These are phyloP conservation scores for Tubulanus polymorphus DNA, from an alignment of 2,888 invertebrate species.

Conservation along the genomic window DNA sequence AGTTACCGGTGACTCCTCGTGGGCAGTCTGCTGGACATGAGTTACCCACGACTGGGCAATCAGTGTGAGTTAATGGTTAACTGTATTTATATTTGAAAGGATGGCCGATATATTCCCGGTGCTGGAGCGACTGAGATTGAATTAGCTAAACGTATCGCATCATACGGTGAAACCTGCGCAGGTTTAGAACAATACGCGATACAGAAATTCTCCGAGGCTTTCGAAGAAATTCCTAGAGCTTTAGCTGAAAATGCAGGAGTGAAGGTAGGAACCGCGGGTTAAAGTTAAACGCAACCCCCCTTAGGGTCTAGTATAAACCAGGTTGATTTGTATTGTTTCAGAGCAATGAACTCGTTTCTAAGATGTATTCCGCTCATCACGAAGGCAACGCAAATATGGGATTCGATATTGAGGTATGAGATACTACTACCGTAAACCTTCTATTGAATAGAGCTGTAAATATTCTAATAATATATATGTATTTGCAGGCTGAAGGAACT, in stretches of 20 bases:
- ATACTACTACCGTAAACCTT: slow-evolving; percentile 1
- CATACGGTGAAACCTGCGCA: slow-evolving; percentile 85
- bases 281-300: too few species aligned
- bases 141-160: slow-evolving; percentile 78
- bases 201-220: slow-evolving; percentile 77
- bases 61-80: too few species aligned
- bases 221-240: slow-evolving; percentile 86
- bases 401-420: slow-evolving; percentile 74
- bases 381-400: slow-evolving; percentile 78
- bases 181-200: slow-evolving; percentile 97
- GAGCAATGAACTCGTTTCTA: slow-evolving; percentile 73
- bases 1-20: too few species aligned
- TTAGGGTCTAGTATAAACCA: too few species aligned
- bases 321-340: slow-evolving; percentile 10
- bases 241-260: slow-evolving; percentile 93
- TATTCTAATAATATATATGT: neutral
- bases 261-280: slow-evolving; percentile 55
- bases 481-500: slow-evolving; percentile 60
- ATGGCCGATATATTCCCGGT: slow-evolving; percentile 74
- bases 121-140: slow-evolving; percentile 95
- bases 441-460: neutral
- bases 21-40: too few species aligned
- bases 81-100: too few species aligned
- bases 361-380: slow-evolving; percentile 90
- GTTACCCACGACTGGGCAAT: too few species aligned